Conservation (phyloP, 2,888 invertebrate species). For the Nowickia ferox region DNA sequence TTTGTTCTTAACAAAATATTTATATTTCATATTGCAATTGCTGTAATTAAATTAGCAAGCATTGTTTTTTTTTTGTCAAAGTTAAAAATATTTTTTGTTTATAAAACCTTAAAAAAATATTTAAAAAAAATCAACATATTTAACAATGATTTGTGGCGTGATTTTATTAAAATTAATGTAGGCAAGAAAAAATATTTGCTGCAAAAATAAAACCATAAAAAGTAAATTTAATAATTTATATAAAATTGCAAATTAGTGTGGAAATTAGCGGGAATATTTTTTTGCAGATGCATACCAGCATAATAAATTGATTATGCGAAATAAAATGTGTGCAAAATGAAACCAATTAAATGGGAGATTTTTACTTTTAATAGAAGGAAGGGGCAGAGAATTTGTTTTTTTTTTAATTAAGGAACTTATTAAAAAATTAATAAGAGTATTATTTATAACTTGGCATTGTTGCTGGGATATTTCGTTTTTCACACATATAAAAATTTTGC, state of each 20-base stretch:
- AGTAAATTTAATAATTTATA: constrained; percentile 28
- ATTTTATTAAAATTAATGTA: constrained; percentile 28
- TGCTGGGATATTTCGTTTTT: no score
- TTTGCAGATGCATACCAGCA: neutral
- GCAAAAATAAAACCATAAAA: neutral
- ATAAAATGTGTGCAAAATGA: constrained; percentile 11
- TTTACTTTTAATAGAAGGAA: no score
- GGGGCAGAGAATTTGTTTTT: neutral
- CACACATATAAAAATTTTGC: no score
- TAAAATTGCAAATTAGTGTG: neutral
- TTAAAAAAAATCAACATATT: neutral
- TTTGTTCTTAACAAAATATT: neutral
- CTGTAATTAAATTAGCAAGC: constrained; percentile 29
- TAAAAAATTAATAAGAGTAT: neutral
- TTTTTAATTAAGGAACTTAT: neutral
- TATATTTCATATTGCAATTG: neutral
- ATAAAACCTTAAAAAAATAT: neutral
- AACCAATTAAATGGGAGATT: constrained; percentile 3
- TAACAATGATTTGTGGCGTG: constrained; percentile 21
- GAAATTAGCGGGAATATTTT: neutral
- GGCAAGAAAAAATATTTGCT: neutral
- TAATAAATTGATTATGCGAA: constrained; percentile 9
- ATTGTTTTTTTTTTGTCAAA: neutral
- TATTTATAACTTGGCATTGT: no score
- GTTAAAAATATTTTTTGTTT: constrained; percentile 12